phyloP scores from a whole-genome alignment of 2,888 invertebrate genomes.

The Pachymerium ferrugineum region DNA sequence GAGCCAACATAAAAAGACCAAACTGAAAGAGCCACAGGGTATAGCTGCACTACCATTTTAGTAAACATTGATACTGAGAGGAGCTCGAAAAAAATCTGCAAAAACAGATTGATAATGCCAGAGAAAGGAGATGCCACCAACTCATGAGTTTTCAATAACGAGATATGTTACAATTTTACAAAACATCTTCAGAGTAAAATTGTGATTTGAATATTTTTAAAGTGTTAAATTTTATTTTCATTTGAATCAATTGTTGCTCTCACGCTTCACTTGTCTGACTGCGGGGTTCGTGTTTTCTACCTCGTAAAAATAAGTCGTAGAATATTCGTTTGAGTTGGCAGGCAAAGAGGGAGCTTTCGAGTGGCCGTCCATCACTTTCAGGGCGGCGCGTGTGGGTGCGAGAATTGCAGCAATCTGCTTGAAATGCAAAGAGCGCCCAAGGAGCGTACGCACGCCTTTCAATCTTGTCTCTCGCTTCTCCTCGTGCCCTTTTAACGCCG shows the following conservation, averaged over 20 bases:
- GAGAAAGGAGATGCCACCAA: too few relatives aligned
- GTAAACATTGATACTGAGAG: too few relatives aligned
- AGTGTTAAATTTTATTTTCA: not conserved
- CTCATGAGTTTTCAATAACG: too few relatives aligned
- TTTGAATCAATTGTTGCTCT: constrained; percentile 13
- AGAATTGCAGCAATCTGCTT: constrained; percentile 13
- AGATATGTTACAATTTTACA: too few relatives aligned
- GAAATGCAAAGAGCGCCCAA: not conserved
- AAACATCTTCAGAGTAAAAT: not conserved
- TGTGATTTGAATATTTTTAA: not conserved
- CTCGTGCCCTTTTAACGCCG: constrained; percentile 4
- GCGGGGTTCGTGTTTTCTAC: not conserved
- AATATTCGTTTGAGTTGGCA: constrained; percentile 8
- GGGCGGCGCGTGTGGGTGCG: constrained; percentile 8
- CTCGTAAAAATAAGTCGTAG: constrained; percentile 8
- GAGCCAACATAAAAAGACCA: too few relatives aligned
- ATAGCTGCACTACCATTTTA: too few relatives aligned
- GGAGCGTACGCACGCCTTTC: constrained; percentile 3
- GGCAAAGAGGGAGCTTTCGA: constrained; percentile 9
- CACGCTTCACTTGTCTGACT: not conserved
- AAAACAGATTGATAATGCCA: too few relatives aligned
- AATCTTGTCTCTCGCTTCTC: constrained; percentile 1
- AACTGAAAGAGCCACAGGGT: too few relatives aligned
- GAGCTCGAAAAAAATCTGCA: too few relatives aligned
- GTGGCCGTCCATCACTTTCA: constrained; percentile 13